Conservation (phyloP, 2,113 vertebrate genomes). For the Trochalopteron elliotii region DNA sequence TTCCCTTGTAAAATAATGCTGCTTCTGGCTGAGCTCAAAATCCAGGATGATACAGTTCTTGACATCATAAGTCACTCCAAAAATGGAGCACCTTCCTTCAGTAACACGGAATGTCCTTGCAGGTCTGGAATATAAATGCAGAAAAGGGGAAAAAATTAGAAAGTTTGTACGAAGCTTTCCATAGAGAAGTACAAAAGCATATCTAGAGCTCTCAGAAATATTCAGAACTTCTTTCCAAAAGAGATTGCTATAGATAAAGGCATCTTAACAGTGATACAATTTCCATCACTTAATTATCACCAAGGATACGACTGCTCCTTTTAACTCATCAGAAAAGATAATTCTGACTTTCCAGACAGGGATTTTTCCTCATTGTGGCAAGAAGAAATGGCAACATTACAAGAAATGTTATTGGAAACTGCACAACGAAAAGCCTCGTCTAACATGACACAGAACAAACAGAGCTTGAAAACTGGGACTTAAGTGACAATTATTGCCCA, state of each 20-base stretch:
- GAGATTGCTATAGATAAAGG: background rate
- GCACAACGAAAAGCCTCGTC: background rate
- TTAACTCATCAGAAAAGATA: background rate
- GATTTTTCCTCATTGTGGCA: background rate
- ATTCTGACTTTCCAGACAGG: background rate
- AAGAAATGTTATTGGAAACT: background rate
- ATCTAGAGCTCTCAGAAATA: background rate
- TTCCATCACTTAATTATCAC: background rate
- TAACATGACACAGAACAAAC: background rate
- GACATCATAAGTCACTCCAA: slow-evolving; percentile 68
- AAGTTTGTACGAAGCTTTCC: background rate
- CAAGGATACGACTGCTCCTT: background rate
- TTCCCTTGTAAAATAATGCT: slow-evolving; percentile 46
- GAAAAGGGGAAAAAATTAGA: background rate
- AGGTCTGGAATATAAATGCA: slow-evolving; percentile 32
- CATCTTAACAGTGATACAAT: background rate
- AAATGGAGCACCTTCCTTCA: background rate
- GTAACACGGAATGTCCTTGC: background rate
- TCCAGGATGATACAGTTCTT: slow-evolving; percentile 67
- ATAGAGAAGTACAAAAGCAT: background rate
- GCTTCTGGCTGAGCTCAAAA: slow-evolving; percentile 70
- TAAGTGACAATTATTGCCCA: background rate
- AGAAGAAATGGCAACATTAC: background rate
- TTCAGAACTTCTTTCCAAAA: background rate
- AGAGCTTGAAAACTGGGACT: background rate